phyloP scores from a whole-genome alignment of 2,797 vertebrate genomes.

The Chelidonichthys spinosus region DNA sequence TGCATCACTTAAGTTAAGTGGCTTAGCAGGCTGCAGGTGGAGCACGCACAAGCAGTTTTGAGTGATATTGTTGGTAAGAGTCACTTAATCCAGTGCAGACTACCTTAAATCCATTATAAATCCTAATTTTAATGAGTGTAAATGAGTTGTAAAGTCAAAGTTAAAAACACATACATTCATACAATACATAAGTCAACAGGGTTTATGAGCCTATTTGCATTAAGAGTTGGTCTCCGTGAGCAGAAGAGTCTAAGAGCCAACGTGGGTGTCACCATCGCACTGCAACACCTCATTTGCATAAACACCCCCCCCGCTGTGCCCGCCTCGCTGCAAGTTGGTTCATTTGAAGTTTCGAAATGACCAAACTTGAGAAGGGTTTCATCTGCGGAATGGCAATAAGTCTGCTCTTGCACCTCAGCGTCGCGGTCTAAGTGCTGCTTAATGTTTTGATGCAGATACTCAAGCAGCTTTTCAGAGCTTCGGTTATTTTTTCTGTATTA shows the following conservation, averaged over 20 bases:
- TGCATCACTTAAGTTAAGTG: neutral
- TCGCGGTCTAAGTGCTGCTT: neutral
- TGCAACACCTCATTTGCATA: slow-evolving; percentile 26
- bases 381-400: neutral
- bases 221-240: neutral
- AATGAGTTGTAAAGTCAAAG: neutral
- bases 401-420: neutral
- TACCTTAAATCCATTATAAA: neutral
- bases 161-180: slow-evolving; percentile 1
- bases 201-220: slow-evolving; percentile 13
- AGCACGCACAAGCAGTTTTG: neutral
- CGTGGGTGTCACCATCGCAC: slow-evolving; percentile 15
- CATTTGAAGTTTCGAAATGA: slow-evolving; percentile 11
- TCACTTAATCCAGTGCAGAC: neutral
- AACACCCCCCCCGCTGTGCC: slow-evolving; percentile 17
- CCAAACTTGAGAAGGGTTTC: neutral
- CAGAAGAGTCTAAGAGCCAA: slow-evolving; percentile 20
- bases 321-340: slow-evolving; percentile 6
- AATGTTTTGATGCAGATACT: slow-evolving; percentile 4
- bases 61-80: no score
- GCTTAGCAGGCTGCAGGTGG: neutral
- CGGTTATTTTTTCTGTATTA: neutral
- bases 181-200: neutral
- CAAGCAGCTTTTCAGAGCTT: neutral
- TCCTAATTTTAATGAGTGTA: neutral